Base-by-base conservation (phyloP, 2,113 vertebrate species). In the Labrus mixtus region DNA sequence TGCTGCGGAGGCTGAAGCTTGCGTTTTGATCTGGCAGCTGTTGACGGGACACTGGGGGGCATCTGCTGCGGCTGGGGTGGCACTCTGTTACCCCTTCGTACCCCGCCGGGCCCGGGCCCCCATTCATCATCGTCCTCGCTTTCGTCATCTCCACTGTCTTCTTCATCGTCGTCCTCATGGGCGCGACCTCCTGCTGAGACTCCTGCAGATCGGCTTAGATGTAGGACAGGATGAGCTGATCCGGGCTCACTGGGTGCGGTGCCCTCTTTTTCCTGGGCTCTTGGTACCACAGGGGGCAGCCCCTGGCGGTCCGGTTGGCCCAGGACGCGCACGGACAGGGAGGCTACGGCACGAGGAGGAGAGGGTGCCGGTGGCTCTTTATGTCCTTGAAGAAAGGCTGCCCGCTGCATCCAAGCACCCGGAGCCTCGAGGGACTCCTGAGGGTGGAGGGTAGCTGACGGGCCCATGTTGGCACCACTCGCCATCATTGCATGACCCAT, bases 1-100 rank as follows among this genome's bases (percentile, higher is more conserved):
- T 95, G 94, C 78, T 94, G 94, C 1, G 94, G 94, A 20, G 91
- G 93, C 61, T 94, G 94, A 64, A 93, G 93, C 78, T 95, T 95
- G 63, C 94, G 93, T 51, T 93, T 89, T 57, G 93, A 95, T 36
- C 93, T 87, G 33, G 53, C 78, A 5, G 69, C 79, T 25, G 79
- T 83, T 8, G 84, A 71, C 1, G 87, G 86, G 9, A 51, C 58
- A 33, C 79, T 85, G 6, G 82, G 68, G 23, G 87, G 81, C 60
- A 88, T 78, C 82, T 88, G 90, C 62, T 85, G 77, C 2, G 76
- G 75, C 22, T 76, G 80, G 0, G 87, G 84, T n/a, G 86, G 81
- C 1, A 48, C 79, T 39, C 59, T 79, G 55, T 83, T 84, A 11
- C 75, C 88, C 50, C 79, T 89, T 20, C 68, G 81, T 4, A 37